Evolutionary conservation across 2,797 vertebrate genomes (phyloP).

Genomic region (Crenuchus spilurus): DNA sequence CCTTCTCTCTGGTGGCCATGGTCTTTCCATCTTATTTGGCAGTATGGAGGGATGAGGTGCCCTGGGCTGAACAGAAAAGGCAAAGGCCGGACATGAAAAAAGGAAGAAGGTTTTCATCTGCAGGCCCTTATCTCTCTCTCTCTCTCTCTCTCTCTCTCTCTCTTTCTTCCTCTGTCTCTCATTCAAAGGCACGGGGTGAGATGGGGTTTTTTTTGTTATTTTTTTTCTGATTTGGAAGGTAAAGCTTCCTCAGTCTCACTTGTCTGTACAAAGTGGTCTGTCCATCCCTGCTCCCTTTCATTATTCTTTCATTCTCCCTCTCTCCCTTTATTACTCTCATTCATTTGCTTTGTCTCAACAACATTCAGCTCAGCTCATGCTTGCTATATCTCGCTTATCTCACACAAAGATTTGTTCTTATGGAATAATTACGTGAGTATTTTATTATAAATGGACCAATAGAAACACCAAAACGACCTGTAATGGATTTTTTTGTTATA

Average conservation of each 20-base stretch:
- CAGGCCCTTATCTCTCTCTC: slow-evolving; percentile 24
- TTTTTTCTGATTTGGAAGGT: slow-evolving; percentile 27
- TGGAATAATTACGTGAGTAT: no score
- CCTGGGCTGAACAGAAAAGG: slow-evolving; percentile 30
- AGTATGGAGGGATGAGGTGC: slow-evolving; percentile 30
- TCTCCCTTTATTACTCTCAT: slow-evolving; percentile 33
- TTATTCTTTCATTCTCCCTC: slow-evolving; percentile 25
- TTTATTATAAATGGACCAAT: no score
- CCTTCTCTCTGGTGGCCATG: not conserved
- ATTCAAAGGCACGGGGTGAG: slow-evolving; percentile 24
- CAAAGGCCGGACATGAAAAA: slow-evolving; percentile 33
- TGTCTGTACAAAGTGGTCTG: slow-evolving; percentile 19
- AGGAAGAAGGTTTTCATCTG: slow-evolving; percentile 33
- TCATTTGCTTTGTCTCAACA: slow-evolving; percentile 8
- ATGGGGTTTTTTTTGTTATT: slow-evolving; percentile 16
- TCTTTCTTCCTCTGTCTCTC: slow-evolving; percentile 23
- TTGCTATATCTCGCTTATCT: not conserved
- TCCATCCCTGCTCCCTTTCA: slow-evolving; percentile 1
- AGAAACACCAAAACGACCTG: no score
- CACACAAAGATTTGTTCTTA: no score
- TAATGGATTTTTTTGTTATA: no score
- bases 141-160: not conserved
- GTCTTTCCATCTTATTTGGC: slow-evolving; percentile 44
- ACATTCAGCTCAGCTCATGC: not conserved
- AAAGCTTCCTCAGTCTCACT: slow-evolving; percentile 22